Evolutionary conservation across 2,888 invertebrate genomes (phyloP).

Genomic region (Orthosia gracilis): DNA sequence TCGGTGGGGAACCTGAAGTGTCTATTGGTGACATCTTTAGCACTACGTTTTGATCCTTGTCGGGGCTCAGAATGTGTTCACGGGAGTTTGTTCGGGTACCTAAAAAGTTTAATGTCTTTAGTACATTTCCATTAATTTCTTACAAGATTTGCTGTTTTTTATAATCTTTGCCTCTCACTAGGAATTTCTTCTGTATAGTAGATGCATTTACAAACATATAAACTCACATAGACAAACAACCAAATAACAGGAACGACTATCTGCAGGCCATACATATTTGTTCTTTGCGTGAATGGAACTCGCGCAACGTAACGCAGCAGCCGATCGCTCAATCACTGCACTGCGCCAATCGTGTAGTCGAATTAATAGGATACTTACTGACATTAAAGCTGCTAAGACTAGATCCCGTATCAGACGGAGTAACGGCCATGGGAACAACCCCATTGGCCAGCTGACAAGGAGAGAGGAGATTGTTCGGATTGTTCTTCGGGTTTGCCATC

Average conservation of each 20-base stretch:
- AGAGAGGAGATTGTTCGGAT: constrained; percentile 82
- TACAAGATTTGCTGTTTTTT: no score
- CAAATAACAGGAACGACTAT: no score
- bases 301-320: no score
- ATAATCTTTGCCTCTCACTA: no score
- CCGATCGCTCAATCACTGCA: no score
- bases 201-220: no score
- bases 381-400: constrained; percentile 94
- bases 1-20: constrained; percentile 88
- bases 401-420: constrained; percentile 93
- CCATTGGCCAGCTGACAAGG: constrained; percentile 84
- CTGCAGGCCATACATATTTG: no score
- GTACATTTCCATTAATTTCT: no score
- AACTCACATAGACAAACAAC: no score
- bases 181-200: no score
- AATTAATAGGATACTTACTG: constrained; percentile 79
- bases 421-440: constrained; percentile 87
- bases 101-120: constrained; percentile 61
- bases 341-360: no score
- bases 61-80: constrained; percentile 83
- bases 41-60: constrained; percentile 93
- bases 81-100: constrained; percentile 85
- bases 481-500: constrained; percentile 94
- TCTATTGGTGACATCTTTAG: constrained; percentile 94
- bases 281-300: no score